These are phyloP conservation scores for Bradysia coprophila DNA, from an alignment of 1,140 invertebrate genomes.

Conservation along the genomic window DNA sequence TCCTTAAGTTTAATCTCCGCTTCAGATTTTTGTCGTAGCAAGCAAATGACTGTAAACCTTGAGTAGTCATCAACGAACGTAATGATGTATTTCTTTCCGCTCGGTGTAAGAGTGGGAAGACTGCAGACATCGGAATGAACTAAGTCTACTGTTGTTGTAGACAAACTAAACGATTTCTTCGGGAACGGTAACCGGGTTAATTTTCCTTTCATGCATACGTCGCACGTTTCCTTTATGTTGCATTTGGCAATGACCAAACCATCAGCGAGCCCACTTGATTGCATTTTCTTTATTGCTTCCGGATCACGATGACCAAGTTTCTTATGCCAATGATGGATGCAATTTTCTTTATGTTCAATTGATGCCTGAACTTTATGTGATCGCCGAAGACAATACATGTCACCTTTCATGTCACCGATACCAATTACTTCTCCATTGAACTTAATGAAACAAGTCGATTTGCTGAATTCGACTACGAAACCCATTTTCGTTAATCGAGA, in stretches of 20 bases:
- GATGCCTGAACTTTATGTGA: slow-evolving; percentile 6
- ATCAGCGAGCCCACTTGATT: neutral
- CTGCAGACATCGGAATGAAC: slow-evolving; percentile 10
- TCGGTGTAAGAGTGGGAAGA: slow-evolving; percentile 8
- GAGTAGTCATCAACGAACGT: too few species aligned
- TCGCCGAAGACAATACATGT: slow-evolving; percentile 7
- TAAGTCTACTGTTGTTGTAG: neutral
- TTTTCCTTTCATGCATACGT: slow-evolving; percentile 1
- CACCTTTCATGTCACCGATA: slow-evolving; percentile 7
- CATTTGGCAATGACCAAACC: slow-evolving; percentile 1
- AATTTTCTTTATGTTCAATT: neutral
- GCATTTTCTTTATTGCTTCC: neutral
- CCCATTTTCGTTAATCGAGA: slow-evolving; percentile 12
- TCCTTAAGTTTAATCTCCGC: too few species aligned
- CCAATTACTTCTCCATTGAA: slow-evolving; percentile 10
- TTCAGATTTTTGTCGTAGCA: too few species aligned
- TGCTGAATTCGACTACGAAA: slow-evolving; percentile 12
- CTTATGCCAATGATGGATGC: neutral
- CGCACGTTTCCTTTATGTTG: slow-evolving; percentile 1
- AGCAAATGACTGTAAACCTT: too few species aligned
- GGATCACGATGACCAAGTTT: neutral
- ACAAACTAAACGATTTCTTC: slow-evolving; percentile 1
- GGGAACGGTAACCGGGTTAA: slow-evolving; percentile 2
- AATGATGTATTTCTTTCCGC: slow-evolving; percentile 1
- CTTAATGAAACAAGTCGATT: slow-evolving; percentile 8